Conservation (phyloP, 2,797 vertebrate species). For the Triplophysa bombifrons region DNA sequence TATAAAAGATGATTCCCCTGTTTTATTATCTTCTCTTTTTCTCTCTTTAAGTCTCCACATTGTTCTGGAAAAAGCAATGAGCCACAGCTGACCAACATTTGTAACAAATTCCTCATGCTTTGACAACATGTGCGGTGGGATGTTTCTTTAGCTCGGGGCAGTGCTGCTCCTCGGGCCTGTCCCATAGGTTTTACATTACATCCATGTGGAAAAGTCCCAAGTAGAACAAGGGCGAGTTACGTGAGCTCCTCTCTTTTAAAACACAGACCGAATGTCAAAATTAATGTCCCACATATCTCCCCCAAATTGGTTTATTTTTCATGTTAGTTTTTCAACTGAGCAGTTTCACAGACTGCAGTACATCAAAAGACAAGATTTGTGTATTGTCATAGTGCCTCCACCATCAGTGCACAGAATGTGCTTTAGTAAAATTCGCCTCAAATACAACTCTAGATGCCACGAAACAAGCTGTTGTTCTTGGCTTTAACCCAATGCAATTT, state of each 20-base stretch:
- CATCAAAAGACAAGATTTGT: background rate
- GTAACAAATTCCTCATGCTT: conserved; percentile 81
- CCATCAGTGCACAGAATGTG: conserved; percentile 1
- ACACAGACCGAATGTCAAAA: conserved; percentile 9
- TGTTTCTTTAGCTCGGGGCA: conserved; percentile 59
- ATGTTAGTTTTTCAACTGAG: conserved; percentile 13
- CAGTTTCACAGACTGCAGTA: conserved; percentile 8
- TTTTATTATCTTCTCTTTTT: conserved; percentile 22
- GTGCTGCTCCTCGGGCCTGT: conserved; percentile 64
- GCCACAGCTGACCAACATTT: conserved; percentile 82
- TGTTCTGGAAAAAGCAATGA: conserved; percentile 44
- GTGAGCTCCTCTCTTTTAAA: background rate
- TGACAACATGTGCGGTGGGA: conserved; percentile 76
- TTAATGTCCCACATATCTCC: conserved; percentile 50
- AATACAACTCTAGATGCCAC: conserved; percentile 14
- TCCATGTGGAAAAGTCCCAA: conserved; percentile 68
- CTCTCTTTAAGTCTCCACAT: conserved; percentile 48
- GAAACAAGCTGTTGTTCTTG: conserved; percentile 18
- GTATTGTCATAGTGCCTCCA: background rate
- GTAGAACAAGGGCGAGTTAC: conserved; percentile 63
- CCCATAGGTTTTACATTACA: conserved; percentile 79
- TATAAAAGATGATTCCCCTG: conserved; percentile 75
- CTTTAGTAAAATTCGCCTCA: conserved; percentile 20
- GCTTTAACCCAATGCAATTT: background rate
- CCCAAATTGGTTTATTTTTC: conserved; percentile 42